Evolutionary conservation across 2,888 invertebrate species (phyloP).

Genomic region (Melanargia galathea): DNA sequence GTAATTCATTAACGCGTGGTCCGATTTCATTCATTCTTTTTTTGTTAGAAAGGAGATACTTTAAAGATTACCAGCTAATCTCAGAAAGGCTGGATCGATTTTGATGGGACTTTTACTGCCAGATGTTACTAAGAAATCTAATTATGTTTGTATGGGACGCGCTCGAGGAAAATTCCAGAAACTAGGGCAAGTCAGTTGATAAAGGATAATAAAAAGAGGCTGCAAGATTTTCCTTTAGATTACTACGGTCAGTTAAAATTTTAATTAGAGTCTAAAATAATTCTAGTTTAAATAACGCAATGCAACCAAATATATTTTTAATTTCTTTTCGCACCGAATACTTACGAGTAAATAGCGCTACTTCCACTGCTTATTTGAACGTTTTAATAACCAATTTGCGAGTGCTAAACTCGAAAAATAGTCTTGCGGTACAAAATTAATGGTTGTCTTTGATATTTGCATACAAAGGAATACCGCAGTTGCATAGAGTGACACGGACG

Average conservation of each 20-base stretch:
- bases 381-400: conserved; percentile 18
- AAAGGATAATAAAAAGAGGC: no score
- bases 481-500: not conserved
- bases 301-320: not conserved
- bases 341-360: not conserved
- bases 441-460: conserved; percentile 29
- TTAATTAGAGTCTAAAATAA: not conserved
- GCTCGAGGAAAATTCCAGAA: no score
- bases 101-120: no score
- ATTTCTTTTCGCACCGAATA: not conserved
- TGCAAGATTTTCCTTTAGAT: no score
- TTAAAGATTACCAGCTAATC: no score
- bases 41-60: no score
- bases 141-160: not conserved
- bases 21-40: no score
- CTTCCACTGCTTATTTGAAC: not conserved
- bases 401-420: conserved; percentile 10
- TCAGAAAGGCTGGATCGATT: no score
- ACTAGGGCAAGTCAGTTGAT: no score
- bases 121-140: no score
- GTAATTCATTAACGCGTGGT: no score
- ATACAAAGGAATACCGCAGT: conserved; percentile 26
- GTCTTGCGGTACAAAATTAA: conserved; percentile 22
- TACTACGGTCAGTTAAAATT: no score
- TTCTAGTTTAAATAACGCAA: not conserved